Evolutionary conservation across 2,113 vertebrate genomes (phyloP), one percentile per base, ranked within the genome.

Genomic region (Phaetusa simplex): DNA sequence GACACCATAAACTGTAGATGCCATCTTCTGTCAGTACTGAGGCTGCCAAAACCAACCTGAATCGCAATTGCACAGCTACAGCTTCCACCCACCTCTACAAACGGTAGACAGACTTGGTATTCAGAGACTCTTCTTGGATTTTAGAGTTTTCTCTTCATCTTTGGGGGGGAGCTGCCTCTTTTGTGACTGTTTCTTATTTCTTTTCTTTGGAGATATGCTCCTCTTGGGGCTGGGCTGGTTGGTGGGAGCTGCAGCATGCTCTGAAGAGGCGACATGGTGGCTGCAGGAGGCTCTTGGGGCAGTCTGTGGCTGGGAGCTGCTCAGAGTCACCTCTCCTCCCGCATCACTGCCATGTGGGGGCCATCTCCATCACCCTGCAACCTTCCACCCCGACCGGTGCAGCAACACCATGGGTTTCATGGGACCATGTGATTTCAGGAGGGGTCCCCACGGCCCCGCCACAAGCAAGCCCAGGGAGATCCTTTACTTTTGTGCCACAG

Each of bases 241-340:
- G 1, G 16, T 26, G 61, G 55, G 79, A 80, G 38, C 52, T 69
- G 62, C 85, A 61, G 26, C 24, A 17, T 36, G 14, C 18, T 4
- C 43, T 42, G 66, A 36, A 17, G 14, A 18, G 3, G 26, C 21
- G 24, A 55, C 2, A 0, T 0, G 0, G 11, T 8, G 30, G 29
- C 53, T 91, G n/a, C 20, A 32, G 1, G 2, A 71, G n/a, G 29
- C 40, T 80, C 11, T 13, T 70, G 36, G 11, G 13, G 19, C 22
- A 50, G 5, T 34, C 58, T 1, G 1, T 8, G 15, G 9, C 23
- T 69, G 67, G 23, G 7, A 34, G 13, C 27, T 67, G 15, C 24
- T 74, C 3, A 1, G 14, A 2, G 5, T 80, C 34, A 32, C n/a
- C 38, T 81, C 19, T 26, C 13, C 12, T 93, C 29, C 43, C 43